Conservation (phyloP, 2,888 invertebrate species). For the Erpobdella octoculata region DNA sequence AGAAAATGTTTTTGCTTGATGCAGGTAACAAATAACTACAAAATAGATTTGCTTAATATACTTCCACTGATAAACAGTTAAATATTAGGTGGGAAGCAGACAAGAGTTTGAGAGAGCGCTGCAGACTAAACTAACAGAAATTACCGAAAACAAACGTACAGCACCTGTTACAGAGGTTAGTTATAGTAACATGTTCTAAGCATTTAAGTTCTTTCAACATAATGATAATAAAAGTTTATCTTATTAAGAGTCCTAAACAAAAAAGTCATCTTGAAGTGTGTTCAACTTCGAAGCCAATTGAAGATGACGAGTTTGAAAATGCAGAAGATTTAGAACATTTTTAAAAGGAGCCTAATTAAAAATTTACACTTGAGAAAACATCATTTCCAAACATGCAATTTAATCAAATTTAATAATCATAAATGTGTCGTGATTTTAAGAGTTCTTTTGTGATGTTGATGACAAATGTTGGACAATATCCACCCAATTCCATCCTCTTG, state of each 20-base stretch:
- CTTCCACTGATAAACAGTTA: neutral
- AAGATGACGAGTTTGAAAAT: neutral
- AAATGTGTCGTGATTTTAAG: too few species aligned
- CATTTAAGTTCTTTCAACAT: neutral
- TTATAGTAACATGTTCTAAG: neutral
- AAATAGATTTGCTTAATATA: neutral
- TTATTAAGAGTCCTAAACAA: neutral
- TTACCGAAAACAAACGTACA: neutral
- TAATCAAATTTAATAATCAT: neutral
- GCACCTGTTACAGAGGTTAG: conserved; percentile 1
- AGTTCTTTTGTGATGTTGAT: conserved; percentile 53
- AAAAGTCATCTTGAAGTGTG: neutral
- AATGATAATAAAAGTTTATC: neutral
- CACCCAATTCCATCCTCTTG: conserved; percentile 88
- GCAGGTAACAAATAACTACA: neutral
- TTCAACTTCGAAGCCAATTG: neutral
- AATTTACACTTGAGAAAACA: too few species aligned
- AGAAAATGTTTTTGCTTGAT: neutral
- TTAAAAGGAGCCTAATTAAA: neutral
- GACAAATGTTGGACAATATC: conserved; percentile 91
- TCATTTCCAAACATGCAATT: neutral
- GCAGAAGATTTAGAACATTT: conserved; percentile 1
- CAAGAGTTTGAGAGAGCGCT: conserved; percentile 15
- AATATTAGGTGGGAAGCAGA: conserved; percentile 5
- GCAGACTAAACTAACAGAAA: neutral